phyloP scores from a whole-genome alignment of 1,140 invertebrate species.

The Trypoxylus dichotomus region DNA sequence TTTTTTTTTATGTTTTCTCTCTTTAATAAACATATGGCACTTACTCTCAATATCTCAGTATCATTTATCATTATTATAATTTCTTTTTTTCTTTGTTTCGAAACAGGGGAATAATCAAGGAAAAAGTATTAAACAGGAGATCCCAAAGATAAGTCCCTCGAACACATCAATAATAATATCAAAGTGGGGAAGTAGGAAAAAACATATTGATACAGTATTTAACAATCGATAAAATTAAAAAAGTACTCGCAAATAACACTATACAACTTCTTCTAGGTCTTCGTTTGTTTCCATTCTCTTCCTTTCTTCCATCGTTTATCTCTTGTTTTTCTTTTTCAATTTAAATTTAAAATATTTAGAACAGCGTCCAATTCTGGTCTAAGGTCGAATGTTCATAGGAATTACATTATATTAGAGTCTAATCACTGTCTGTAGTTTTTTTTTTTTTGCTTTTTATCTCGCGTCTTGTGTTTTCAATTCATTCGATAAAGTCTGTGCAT shows the following conservation, averaged over 20 bases:
- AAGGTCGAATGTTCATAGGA: too few species aligned
- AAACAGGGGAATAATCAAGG: background rate
- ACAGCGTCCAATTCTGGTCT: too few species aligned
- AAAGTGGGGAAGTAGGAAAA: background rate
- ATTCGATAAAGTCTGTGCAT: too few species aligned
- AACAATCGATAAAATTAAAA: slow-evolving; percentile 19
- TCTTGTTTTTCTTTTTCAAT: background rate
- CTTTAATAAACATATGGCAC: slow-evolving; percentile 13
- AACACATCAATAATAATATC: background rate
- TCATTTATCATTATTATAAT: too few species aligned
- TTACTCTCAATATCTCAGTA: background rate
- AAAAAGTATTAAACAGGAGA: background rate
- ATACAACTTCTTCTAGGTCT: background rate
- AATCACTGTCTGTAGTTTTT: too few species aligned
- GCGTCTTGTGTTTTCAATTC: too few species aligned
- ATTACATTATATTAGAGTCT: too few species aligned
- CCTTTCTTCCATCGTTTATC: background rate
- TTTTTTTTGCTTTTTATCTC: too few species aligned
- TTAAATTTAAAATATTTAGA: background rate
- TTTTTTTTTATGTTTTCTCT: background rate
- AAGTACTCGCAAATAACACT: background rate
- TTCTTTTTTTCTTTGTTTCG: background rate
- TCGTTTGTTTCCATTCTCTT: background rate
- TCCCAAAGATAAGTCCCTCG: background rate
- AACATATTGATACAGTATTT: slow-evolving; percentile 9